Percentiles rank a stretch among this genome's conserved stretches.
phyloP scores from a whole-genome alignment of 2,888 invertebrate species.

The Oconnorella tubifera region DNA sequence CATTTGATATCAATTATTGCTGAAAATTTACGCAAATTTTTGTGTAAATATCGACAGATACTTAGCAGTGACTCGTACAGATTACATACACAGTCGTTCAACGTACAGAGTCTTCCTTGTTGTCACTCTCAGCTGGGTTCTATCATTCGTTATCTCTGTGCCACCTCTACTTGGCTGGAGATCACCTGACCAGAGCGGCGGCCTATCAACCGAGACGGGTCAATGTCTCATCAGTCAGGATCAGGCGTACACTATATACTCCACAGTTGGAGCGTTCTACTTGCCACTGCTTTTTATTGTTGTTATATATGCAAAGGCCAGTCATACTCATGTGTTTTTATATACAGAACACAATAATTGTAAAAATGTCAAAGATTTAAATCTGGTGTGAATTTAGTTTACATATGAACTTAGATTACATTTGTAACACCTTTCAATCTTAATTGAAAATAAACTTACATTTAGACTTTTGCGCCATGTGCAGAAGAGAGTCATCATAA shows the following conservation, averaged over 20 bases:
- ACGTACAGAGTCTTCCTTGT: constrained; percentile 73
- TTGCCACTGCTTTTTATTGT: constrained; percentile 90
- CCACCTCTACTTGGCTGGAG: constrained; percentile 70
- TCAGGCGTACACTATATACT: constrained; percentile 80
- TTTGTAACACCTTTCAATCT: neutral
- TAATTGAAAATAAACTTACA: neutral
- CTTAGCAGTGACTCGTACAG: constrained; percentile 96
- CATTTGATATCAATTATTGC: too few relatives aligned
- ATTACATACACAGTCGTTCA: constrained; percentile 90
- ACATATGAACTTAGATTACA: neutral
- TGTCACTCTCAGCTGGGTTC: constrained; percentile 87
- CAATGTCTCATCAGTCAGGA: constrained; percentile 89
- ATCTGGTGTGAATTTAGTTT: neutral
- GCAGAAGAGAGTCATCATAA: too few relatives aligned
- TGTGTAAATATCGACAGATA: constrained; percentile 69
- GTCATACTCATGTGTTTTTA: neutral
- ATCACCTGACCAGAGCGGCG: constrained; percentile 12
- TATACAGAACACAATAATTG: neutral
- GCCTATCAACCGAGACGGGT: constrained; percentile 38
- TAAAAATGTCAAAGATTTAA: neutral
- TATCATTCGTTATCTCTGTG: constrained; percentile 84
- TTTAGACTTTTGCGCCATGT: neutral
- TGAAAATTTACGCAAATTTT: too few relatives aligned
- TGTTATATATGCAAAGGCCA: neutral
- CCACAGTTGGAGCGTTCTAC: constrained; percentile 95